phyloP scores from a whole-genome alignment of 2,888 invertebrate genomes.

The Noctua pronuba region DNA sequence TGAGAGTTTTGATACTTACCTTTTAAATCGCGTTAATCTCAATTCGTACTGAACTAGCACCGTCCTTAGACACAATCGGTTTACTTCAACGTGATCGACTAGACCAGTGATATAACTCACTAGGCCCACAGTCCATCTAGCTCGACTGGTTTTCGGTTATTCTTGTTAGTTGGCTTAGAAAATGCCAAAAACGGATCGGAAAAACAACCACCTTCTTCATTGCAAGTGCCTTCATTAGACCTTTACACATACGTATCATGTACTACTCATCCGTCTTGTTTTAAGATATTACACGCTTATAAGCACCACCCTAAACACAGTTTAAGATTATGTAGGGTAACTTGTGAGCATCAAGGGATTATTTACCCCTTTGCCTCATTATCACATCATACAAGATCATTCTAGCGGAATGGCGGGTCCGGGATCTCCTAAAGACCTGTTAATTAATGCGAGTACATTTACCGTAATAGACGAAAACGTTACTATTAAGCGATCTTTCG shows the following conservation, averaged over 20 bases:
- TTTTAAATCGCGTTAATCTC: not conserved
- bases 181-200: not conserved
- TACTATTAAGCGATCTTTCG: not conserved
- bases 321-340: slow-evolving; percentile 8
- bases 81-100: not conserved
- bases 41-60: not conserved
- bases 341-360: slow-evolving; percentile 26
- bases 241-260: not conserved
- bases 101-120: not conserved
- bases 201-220: no score
- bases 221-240: not conserved
- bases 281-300: not conserved
- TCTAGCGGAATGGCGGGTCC: slow-evolving; percentile 17
- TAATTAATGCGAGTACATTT: slow-evolving; percentile 31
- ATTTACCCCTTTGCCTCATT: slow-evolving; percentile 5
- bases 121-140: not conserved
- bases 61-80: not conserved
- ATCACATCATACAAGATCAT: slow-evolving; percentile 16
- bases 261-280: not conserved
- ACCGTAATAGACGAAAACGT: slow-evolving; percentile 1
- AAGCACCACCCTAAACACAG: not conserved
- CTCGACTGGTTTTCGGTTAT: not conserved
- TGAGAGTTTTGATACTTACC: not conserved
- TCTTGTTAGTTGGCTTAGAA: not conserved
- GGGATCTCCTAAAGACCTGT: slow-evolving; percentile 7